Conservation (phyloP, 64 coral and sea anemone genomes). For the Orbicella faveolata region DNA sequence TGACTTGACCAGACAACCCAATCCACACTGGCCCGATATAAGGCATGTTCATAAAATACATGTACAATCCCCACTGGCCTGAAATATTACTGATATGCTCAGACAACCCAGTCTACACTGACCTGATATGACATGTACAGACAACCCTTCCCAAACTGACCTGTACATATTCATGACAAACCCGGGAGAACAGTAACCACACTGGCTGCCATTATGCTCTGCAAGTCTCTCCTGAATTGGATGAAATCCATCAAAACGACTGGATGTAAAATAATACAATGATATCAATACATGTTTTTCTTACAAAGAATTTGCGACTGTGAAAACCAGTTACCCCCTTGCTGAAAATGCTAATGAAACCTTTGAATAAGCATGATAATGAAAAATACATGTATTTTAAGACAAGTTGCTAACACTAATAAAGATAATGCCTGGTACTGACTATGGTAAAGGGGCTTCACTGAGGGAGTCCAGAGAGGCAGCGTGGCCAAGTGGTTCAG, state of each 20-base stretch:
- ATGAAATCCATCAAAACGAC: conserved; percentile 67
- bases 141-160: conserved; percentile 11
- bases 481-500: too few species aligned
- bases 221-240: conserved; percentile 78
- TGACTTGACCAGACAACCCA: not conserved
- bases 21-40: too few species aligned
- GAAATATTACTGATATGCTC: not conserved
- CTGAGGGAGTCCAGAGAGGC: too few species aligned
- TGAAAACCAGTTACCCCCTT: too few species aligned
- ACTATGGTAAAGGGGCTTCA: too few species aligned
- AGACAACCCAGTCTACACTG: not conserved
- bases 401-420: too few species aligned
- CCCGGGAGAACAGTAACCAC: conserved; percentile 85
- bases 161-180: conserved; percentile 92
- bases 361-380: too few species aligned
- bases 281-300: not conserved
- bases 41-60: not conserved
- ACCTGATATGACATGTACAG: not conserved
- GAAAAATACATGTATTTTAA: too few species aligned
- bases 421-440: too few species aligned
- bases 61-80: conserved; percentile 18
- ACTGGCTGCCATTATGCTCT: conserved; percentile 85
- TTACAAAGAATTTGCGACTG: too few species aligned
- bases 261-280: not conserved
- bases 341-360: too few species aligned